These are phyloP conservation scores for Zaprionus africanus DNA, from an alignment of 1,140 invertebrate species.

Conservation along the genomic window DNA sequence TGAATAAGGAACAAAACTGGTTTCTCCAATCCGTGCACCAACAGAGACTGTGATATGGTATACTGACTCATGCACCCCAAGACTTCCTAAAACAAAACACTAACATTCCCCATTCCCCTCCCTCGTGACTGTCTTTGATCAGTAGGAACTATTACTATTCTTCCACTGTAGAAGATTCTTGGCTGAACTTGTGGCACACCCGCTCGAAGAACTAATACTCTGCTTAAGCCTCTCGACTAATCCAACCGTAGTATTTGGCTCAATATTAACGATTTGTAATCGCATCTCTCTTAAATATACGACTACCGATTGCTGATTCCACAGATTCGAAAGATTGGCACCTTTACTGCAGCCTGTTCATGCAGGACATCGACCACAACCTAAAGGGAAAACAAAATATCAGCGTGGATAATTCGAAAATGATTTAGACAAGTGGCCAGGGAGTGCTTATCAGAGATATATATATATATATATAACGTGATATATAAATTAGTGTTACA, in stretches of 20 bases:
- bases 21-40: conserved; percentile 28
- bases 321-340: conserved; percentile 80
- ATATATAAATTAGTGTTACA: conserved; percentile 65
- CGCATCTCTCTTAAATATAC: conserved; percentile 7
- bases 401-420: conserved; percentile 33
- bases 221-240: conserved; percentile 43
- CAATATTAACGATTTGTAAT: conserved; percentile 33
- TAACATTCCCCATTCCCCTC: conserved; percentile 15
- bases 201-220: conserved; percentile 16
- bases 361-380: conserved; percentile 53
- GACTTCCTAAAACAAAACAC: conserved; percentile 51
- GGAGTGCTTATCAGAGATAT: conserved; percentile 21
- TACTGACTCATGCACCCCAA: conserved; percentile 44
- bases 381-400: conserved; percentile 28
- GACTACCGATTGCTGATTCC: conserved; percentile 57
- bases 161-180: conserved; percentile 25
- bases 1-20: conserved; percentile 7
- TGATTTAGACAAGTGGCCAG: conserved; percentile 22
- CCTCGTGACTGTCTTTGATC: neutral
- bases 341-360: conserved; percentile 62
- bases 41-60: conserved; percentile 67
- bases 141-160: conserved; percentile 3
- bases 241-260: conserved; percentile 43
- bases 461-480: conserved; percentile 48
- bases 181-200: conserved; percentile 28